Percentiles rank a stretch among this genome's conserved stretches.
Evolutionary conservation across 2,888 invertebrate species (phyloP).

Genomic region (Cosmorhoe ocellata): DNA sequence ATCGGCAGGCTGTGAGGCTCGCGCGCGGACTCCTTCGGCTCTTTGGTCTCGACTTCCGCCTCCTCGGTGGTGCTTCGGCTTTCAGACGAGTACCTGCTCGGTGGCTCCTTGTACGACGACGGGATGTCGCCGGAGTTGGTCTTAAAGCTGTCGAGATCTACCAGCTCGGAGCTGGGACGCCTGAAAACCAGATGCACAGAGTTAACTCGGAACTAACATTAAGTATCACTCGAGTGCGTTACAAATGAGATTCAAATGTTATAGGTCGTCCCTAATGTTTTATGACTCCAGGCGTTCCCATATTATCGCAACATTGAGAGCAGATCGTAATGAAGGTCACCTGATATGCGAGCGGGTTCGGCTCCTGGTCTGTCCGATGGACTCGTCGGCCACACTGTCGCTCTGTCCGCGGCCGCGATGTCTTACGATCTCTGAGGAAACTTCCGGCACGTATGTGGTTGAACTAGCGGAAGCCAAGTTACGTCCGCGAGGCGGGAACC

Average conservation of each 20-base stretch:
- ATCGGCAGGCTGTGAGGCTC: conserved; percentile 71
- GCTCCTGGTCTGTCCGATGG: conserved; percentile 74
- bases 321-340: conserved; percentile 36
- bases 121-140: conserved; percentile 85
- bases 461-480: conserved; percentile 68
- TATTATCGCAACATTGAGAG: no score
- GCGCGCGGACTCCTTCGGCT: conserved; percentile 59
- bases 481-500: conserved; percentile 89
- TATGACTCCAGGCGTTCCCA: no score
- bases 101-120: conserved; percentile 77
- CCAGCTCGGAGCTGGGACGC: conserved; percentile 90
- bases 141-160: conserved; percentile 92
- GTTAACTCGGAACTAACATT: not conserved
- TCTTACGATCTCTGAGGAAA: conserved; percentile 68
- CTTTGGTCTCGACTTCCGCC: conserved; percentile 69
- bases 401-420: conserved; percentile 68
- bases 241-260: no score
- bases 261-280: no score
- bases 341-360: conserved; percentile 84
- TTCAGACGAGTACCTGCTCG: conserved; percentile 73
- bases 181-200: conserved; percentile 52
- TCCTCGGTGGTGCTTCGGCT: conserved; percentile 79
- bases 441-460: conserved; percentile 75
- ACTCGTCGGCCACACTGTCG: conserved; percentile 75
- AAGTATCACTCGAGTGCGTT: no score